Conservation (phyloP, 2,888 invertebrate species). For the Allacma fusca region DNA sequence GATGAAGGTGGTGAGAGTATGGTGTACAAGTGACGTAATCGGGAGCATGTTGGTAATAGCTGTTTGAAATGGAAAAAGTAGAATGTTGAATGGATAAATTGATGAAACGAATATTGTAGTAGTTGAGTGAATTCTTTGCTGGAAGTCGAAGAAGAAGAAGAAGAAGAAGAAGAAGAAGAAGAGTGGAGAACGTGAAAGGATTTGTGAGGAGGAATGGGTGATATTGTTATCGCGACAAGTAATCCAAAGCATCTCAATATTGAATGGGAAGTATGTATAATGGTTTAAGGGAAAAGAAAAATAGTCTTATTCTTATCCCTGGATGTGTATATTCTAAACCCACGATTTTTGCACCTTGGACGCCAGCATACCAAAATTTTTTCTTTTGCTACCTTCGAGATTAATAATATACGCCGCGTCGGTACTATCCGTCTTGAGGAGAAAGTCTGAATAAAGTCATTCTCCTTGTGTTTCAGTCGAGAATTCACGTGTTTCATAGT, state of each 20-base stretch:
- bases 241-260: constrained; percentile 44
- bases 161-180: constrained; percentile 23
- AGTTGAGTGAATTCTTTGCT: constrained; percentile 32
- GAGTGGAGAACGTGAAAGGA: constrained; percentile 43
- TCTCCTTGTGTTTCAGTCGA: constrained; percentile 27
- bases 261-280: constrained; percentile 29
- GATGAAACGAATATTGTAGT: constrained; percentile 37
- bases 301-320: neutral
- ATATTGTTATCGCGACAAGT: constrained; percentile 44
- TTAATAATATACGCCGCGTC: neutral
- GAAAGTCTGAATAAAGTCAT: constrained; percentile 2
- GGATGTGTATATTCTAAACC: too few species aligned
- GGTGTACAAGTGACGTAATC: neutral
- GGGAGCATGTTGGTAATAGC: neutral
- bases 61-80: constrained; percentile 35
- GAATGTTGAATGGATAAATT: constrained; percentile 34
- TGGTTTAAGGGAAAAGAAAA: neutral
- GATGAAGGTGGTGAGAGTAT: neutral
- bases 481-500: constrained; percentile 22
- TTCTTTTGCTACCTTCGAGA: neutral
- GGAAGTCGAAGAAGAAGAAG: constrained; percentile 5
- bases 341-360: neutral
- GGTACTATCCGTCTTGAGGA: neutral
- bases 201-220: constrained; percentile 32
- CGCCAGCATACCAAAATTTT: neutral